A percentile compares a stretch with the other conserved stretches of the same genome.
Conservation (phyloP, 1,140 invertebrate species). For the Drosophila lacertosa region DNA sequence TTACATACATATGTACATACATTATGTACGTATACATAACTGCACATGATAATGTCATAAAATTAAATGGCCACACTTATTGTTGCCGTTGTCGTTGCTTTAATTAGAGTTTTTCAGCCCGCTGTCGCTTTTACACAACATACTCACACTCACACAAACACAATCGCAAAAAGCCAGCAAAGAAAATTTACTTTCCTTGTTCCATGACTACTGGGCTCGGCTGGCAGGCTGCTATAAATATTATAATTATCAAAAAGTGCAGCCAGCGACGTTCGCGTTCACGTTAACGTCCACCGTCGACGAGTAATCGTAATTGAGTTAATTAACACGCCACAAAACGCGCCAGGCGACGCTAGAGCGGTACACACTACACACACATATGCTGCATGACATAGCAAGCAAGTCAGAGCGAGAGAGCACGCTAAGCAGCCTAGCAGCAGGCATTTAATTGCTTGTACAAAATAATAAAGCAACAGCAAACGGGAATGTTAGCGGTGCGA, state of each 20-base stretch:
- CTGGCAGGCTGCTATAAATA: conserved; percentile 68
- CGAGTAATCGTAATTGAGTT: conserved; percentile 80
- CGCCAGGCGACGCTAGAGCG: conserved; percentile 53
- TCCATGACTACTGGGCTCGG: conserved; percentile 17
- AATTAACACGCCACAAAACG: conserved; percentile 82
- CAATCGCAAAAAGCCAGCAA: conserved; percentile 1
- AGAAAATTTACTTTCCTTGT: conserved; percentile 65
- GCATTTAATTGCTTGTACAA: conserved; percentile 80
- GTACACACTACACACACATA: neutral
- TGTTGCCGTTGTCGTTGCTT: conserved; percentile 51
- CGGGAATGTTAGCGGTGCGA: conserved; percentile 11
- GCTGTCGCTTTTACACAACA: conserved; percentile 31
- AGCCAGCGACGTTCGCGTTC: conserved; percentile 25
- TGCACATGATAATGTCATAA: conserved; percentile 82
- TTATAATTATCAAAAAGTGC: conserved; percentile 78
- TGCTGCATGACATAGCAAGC: conserved; percentile 11
- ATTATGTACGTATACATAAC: conserved; percentile 57
- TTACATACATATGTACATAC: conserved; percentile 21
- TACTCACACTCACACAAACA: conserved; percentile 10
- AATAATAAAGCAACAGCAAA: conserved; percentile 60
- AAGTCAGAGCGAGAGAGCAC: conserved; percentile 10
- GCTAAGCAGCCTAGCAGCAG: conserved; percentile 44
- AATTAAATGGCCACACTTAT: conserved; percentile 81
- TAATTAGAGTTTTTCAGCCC: conserved; percentile 77
- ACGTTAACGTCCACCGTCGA: conserved; percentile 33